Evolutionary conservation across 2,888 invertebrate genomes (phyloP), one percentile per base, ranked within the genome.

Genomic region (Cinara cedri): DNA sequence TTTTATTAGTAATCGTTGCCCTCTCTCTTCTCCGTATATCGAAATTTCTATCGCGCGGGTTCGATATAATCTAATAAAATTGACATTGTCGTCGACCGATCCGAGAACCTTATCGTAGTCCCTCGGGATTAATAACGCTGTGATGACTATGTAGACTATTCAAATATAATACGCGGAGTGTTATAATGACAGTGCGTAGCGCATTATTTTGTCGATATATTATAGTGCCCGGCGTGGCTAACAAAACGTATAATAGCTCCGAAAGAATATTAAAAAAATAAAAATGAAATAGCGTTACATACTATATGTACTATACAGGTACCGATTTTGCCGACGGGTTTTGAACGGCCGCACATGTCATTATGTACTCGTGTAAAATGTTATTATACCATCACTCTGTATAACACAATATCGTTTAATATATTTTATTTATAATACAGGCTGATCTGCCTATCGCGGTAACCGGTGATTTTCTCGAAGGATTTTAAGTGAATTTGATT

Each of bases 51-150:
- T 34, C 16, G 26, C 19, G 34, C 21, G 63, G 63, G 63, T 74
- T 51, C 16, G 63, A 42, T 74, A n/a, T n/a, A 74, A 74, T 74
- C 63, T 51, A 74, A 74, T 74, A 42, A 74, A 42, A 54, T 63
- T 24, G 34, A 34, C 34, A 34, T 4, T 34, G 3, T 6, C 34
- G 63, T 42, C 74, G 34, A 42, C 16, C 21, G 51, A 63, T 63
- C 51, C 51, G 42, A 74, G 11, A 54, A 74, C 51, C 42, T 21
- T 21, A 49, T 49, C 14, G 63, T 44, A n/a, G 62, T 74, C 72
- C 8, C 62, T 10, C 26, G 66, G 72, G 62, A 51, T 42, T 34
- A 16, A 16, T 42, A 16, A n/a, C 1, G 44, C 8, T n/a, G n/a
- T n/a, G n/a, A n/a, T n/a, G 24, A 57, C 26, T 19, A 11, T 26